phyloP scores from a whole-genome alignment of 2,888 invertebrate species.

The Archaeoteleia sp. region DNA sequence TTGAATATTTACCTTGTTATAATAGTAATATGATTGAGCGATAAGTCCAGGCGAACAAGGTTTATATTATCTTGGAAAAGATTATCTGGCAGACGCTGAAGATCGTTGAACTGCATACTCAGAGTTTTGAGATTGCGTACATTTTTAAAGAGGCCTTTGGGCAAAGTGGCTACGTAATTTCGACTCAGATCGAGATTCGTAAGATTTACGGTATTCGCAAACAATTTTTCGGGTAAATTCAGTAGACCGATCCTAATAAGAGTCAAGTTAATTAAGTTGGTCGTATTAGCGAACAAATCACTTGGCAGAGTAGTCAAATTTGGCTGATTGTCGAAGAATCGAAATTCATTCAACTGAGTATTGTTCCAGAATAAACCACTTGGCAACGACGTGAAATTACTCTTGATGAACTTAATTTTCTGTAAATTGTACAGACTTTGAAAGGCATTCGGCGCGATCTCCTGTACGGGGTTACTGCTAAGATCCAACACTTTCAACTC shows the following conservation, averaged over 20 bases:
- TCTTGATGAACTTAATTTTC: slow-evolving; percentile 9
- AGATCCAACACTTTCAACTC: slow-evolving; percentile 79
- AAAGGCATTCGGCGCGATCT: slow-evolving; percentile 79
- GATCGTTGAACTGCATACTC: slow-evolving; percentile 81
- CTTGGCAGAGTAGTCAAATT: slow-evolving; percentile 78
- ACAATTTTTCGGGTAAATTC: slow-evolving; percentile 79
- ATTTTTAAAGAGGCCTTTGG: slow-evolving; percentile 79
- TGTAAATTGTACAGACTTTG: slow-evolving; percentile 77
- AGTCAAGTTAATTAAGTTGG: slow-evolving; percentile 77
- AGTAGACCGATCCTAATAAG: slow-evolving; percentile 78
- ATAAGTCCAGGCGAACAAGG: slow-evolving; percentile 75
- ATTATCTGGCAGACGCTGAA: slow-evolving; percentile 78
- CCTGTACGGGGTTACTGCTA: slow-evolving; percentile 77
- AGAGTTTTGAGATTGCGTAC: slow-evolving; percentile 79
- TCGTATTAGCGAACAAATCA: slow-evolving; percentile 79
- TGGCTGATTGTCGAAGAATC: slow-evolving; percentile 64
- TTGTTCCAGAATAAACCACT: slow-evolving; percentile 69
- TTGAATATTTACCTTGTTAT: slow-evolving; percentile 78
- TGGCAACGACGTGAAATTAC: slow-evolving; percentile 77
- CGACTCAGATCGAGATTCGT: slow-evolving; percentile 79
- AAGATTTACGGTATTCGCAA: slow-evolving; percentile 79
- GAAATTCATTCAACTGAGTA: slow-evolving; percentile 74
- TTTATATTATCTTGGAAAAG: slow-evolving; percentile 76
- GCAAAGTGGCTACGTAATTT: slow-evolving; percentile 76
- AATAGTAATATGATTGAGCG: slow-evolving; percentile 79